phyloP scores from a whole-genome alignment of 2,113 vertebrate species.

The Cyphomyrus plagiostoma region DNA sequence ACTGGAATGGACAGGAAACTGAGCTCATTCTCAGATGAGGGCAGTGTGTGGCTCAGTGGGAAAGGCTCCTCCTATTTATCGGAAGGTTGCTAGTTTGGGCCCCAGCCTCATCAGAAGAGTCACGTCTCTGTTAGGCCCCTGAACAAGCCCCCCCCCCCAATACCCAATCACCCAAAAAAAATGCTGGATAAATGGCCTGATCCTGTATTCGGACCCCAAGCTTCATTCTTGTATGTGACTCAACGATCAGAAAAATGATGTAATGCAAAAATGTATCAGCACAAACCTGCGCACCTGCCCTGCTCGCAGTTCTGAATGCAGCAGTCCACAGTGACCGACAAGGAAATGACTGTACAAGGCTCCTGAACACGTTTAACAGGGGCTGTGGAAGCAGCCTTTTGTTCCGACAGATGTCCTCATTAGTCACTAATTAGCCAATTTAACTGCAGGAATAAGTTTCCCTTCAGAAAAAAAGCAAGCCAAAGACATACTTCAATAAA shows the following conservation, averaged over 20 bases:
- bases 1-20: neutral
- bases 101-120: neutral
- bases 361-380: neutral
- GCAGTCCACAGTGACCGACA: neutral
- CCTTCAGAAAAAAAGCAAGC: neutral
- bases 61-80: neutral
- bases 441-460: neutral
- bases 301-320: neutral
- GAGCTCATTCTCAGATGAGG: neutral
- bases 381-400: neutral
- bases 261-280: neutral
- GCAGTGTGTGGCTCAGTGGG: neutral
- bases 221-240: neutral
- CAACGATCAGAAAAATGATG: neutral
- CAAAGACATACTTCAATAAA: neutral
- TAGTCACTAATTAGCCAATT: constrained; percentile 3
- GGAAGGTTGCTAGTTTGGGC: neutral
- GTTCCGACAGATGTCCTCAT: neutral
- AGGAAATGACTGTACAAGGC: neutral
- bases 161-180: neutral
- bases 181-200: neutral
- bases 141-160: neutral
- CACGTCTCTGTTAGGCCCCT: neutral
- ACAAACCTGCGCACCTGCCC: neutral
- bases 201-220: neutral